Conservation (phyloP, 23 tunicate genomes). For the Diplosoma virens region DNA sequence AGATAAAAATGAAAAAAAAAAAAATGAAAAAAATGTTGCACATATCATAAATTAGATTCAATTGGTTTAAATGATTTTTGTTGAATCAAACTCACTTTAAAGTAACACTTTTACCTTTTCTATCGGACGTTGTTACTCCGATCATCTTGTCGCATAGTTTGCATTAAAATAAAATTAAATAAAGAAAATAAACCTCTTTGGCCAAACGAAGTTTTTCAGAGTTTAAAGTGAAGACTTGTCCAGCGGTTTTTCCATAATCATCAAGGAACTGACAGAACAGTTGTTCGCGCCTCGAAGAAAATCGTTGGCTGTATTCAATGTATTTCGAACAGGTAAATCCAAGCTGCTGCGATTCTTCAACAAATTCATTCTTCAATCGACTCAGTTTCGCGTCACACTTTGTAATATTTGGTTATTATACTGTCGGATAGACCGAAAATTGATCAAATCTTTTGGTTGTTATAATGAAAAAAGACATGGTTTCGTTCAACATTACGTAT, state of each 20-base stretch:
- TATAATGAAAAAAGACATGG: no score
- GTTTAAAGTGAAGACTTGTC: constrained; percentile 25
- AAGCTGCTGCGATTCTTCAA: constrained; percentile 37
- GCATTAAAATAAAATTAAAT: no score
- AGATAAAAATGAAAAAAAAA: no score
- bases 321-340: constrained; percentile 33
- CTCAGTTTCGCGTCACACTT: constrained; percentile 39
- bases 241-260: constrained; percentile 42
- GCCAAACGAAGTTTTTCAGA: constrained; percentile 36
- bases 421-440: neutral
- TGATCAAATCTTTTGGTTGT: neutral
- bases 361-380: constrained; percentile 31
- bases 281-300: constrained; percentile 36
- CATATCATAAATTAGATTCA: no score
- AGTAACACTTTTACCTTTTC: no score
- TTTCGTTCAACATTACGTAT: no score
- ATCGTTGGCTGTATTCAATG: constrained; percentile 55
- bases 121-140: no score
- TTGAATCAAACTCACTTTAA: no score
- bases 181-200: constrained; percentile 50
- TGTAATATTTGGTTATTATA: no score
- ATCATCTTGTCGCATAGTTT: no score
- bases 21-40: no score
- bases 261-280: constrained; percentile 35
- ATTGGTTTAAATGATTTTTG: no score